phyloP scores from a whole-genome alignment of 2,888 invertebrate species.

The Mimumesa dahlbomi region DNA sequence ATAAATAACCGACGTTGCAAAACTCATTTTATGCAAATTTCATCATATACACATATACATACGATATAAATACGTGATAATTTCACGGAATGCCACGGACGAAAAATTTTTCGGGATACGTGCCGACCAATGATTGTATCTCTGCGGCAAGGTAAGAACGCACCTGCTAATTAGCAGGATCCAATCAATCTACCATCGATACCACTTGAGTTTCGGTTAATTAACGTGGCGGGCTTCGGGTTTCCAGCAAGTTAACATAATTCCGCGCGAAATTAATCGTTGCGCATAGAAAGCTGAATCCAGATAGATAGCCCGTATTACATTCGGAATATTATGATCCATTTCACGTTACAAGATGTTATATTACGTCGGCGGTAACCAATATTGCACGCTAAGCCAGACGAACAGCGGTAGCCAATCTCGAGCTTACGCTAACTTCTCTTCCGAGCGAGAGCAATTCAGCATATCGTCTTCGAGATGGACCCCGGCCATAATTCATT shows the following conservation, averaged over 20 bases:
- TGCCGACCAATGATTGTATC: no score
- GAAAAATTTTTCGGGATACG: no score
- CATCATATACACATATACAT: no score
- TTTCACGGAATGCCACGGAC: no score
- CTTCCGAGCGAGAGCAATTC: constrained; percentile 55
- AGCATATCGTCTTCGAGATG: constrained; percentile 61
- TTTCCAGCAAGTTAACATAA: constrained; percentile 48
- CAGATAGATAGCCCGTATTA: constrained; percentile 70
- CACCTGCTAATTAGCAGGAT: constrained; percentile 10
- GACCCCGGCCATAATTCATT: constrained; percentile 56
- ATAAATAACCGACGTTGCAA: no score
- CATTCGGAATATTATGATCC: constrained; percentile 71
- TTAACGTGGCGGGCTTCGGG: constrained; percentile 11
- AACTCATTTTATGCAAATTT: no score
- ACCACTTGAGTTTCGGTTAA: not conserved
- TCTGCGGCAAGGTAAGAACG: not conserved
- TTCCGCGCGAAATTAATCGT: constrained; percentile 65
- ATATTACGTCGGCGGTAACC: constrained; percentile 66
- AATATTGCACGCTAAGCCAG: constrained; percentile 70
- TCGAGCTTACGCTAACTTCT: constrained; percentile 65
- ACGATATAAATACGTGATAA: no score
- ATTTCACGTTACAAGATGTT: constrained; percentile 70
- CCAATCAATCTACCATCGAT: not conserved
- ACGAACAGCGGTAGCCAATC: constrained; percentile 69
- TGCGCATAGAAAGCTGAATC: constrained; percentile 56